These are phyloP conservation scores for Gopherus evgoodei DNA, from an alignment of 2,113 vertebrate species.

Conservation along the genomic window DNA sequence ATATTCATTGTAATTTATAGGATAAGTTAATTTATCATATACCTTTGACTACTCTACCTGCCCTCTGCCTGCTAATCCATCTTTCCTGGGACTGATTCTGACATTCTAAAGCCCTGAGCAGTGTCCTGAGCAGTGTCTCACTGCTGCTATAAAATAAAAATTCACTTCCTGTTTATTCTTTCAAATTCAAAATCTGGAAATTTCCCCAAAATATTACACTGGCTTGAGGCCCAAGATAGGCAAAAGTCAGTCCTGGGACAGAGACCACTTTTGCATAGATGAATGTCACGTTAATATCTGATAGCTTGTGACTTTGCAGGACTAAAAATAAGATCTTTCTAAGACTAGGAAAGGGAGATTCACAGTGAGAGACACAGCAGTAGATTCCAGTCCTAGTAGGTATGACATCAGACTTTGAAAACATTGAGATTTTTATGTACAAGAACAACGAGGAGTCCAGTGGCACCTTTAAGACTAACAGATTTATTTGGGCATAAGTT, in stretches of 20 bases:
- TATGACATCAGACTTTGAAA: background rate
- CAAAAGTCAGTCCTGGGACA: background rate
- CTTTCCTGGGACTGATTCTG: background rate
- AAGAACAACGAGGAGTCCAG: too few species aligned
- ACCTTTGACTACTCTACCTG: background rate
- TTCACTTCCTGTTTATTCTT: background rate
- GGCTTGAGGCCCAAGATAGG: background rate
- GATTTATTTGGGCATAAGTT: too few species aligned
- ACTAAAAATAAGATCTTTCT: background rate
- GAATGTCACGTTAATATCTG: background rate
- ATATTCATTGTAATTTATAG: background rate
- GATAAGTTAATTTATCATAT: background rate
- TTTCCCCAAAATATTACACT: background rate
- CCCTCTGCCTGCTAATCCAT: background rate
- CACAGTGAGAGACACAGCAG: background rate
- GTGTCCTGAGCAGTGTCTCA: background rate
- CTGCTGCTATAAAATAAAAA: background rate
- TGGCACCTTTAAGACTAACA: too few species aligned
- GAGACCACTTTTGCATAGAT: background rate
- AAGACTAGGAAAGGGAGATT: background rate
- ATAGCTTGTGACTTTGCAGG: background rate
- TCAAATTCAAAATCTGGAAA: background rate
- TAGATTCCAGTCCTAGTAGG: background rate
- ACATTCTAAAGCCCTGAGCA: background rate
- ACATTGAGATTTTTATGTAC: background rate